A percentile compares a stretch with the other conserved stretches of the same genome.
phyloP scores from a whole-genome alignment of 2,797 vertebrate species.

The Hydrolagus colliei region DNA sequence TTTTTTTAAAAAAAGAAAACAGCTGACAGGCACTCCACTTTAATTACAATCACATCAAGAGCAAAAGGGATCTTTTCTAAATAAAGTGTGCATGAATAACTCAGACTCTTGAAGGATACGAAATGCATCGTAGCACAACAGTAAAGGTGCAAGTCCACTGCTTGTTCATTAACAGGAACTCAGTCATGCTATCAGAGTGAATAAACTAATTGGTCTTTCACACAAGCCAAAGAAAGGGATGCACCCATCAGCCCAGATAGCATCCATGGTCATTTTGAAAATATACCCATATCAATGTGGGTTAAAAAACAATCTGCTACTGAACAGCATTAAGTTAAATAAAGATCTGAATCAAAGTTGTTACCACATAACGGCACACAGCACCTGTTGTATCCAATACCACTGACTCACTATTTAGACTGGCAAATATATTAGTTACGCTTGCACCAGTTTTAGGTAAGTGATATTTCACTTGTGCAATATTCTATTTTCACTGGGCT shows the following conservation, averaged over 20 bases:
- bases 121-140: not conserved
- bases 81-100: not conserved
- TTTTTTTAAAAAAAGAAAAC: not conserved
- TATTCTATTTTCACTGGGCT: not conserved
- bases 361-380: not conserved
- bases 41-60: not conserved
- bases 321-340: too few relatives aligned
- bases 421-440: not conserved
- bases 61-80: not conserved
- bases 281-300: not conserved
- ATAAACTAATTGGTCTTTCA: not conserved
- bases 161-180: not conserved
- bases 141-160: not conserved
- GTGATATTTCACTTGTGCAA: not conserved
- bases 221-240: not conserved
- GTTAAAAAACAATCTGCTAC: not conserved
- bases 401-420: not conserved
- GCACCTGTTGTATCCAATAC: not conserved
- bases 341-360: not conserved
- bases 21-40: not conserved
- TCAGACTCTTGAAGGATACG: not conserved
- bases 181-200: not conserved
- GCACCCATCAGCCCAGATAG: not conserved
- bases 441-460: not conserved
- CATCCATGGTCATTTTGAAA: not conserved